Evolutionary conservation across 2,888 invertebrate species (phyloP), one percentile per base, ranked within the genome.

Genomic region (Dendrolimus pini): DNA sequence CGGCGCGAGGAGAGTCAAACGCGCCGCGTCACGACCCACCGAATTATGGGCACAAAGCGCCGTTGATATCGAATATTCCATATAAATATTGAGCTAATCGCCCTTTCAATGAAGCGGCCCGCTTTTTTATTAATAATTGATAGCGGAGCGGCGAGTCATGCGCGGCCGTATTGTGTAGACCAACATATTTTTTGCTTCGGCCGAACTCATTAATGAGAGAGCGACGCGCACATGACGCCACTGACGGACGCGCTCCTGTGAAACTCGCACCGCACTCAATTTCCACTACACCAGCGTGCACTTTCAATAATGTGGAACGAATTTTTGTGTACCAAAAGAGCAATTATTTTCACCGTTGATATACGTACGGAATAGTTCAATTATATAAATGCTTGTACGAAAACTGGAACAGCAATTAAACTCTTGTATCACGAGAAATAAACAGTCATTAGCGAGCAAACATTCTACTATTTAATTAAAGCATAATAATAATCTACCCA

Each of bases 31-130:
- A 90, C 76, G 84, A 83, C 83, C 83, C 83, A 86, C 89, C 89
- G 88, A 89, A 90, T 90, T 90, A 90, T 80, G 78, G 77, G 77
- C 86, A 90, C 90, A 90, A 90, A 88, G 89, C 82, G 85, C 82
- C 89, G 89, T 89, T 89, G 87, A 89, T 89, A 89, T 89, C 87
- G 89, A 89, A 89, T 90, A 89, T 90, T 89, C 90, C 90, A 89
- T 89, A 89, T 90, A 89, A 90, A 90, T 90, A 90, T 90, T 90
- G 89, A 89, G 89, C 90, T 90, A 90, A 90, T 89, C 90, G 90
- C 89, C 89, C 89, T 90, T 90, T 90, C 89, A 90, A 89, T 89
- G 87, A 85, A 85, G 87, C 89, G 88, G 89, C 85, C 85, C 84
- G 88, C 86, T 90, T 89, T 72, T 90, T 89, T 90, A 89, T 89